A percentile compares a stretch with the other conserved stretches of the same genome.
Evolutionary conservation across 1,140 invertebrate species (phyloP).

Genomic region (Drosophila rufa): DNA sequence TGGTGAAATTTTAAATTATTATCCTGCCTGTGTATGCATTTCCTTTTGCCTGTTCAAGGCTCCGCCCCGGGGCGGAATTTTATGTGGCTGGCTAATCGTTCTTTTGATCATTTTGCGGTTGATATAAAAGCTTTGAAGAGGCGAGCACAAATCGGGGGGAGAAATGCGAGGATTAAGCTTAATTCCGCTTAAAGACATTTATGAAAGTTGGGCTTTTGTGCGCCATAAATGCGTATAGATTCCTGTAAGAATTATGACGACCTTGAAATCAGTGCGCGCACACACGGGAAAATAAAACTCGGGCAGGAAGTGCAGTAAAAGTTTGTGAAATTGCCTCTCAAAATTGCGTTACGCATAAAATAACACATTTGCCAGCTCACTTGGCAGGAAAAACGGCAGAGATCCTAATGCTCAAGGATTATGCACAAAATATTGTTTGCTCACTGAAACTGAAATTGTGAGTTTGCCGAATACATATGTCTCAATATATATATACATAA

Average conservation of each 20-base stretch:
- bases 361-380: slow-evolving; percentile 69
- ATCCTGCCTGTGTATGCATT: slow-evolving; percentile 8
- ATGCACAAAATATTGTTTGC: slow-evolving; percentile 62
- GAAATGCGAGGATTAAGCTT: slow-evolving; percentile 3
- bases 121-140: slow-evolving; percentile 16
- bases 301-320: slow-evolving; percentile 42
- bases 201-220: slow-evolving; percentile 14
- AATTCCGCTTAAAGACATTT: slow-evolving; percentile 17
- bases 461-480: slow-evolving; percentile 10
- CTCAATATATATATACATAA: slow-evolving; percentile 1
- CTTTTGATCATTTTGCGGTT: slow-evolving; percentile 45
- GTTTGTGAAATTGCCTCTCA: slow-evolving; percentile 53
- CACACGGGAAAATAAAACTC: slow-evolving; percentile 22
- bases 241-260: background rate
- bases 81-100: slow-evolving; percentile 35
- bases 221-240: slow-evolving; percentile 11
- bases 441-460: slow-evolving; percentile 43
- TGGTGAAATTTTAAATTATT: slow-evolving; percentile 22
- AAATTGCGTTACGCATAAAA: slow-evolving; percentile 63
- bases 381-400: slow-evolving; percentile 27
- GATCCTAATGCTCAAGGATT: slow-evolving; percentile 49
- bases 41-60: slow-evolving; percentile 29
- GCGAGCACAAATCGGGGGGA: background rate
- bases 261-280: slow-evolving; percentile 33
- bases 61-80: slow-evolving; percentile 1